phyloP scores from a whole-genome alignment of 2,113 vertebrate species.

The Peromyscus maniculatus region DNA sequence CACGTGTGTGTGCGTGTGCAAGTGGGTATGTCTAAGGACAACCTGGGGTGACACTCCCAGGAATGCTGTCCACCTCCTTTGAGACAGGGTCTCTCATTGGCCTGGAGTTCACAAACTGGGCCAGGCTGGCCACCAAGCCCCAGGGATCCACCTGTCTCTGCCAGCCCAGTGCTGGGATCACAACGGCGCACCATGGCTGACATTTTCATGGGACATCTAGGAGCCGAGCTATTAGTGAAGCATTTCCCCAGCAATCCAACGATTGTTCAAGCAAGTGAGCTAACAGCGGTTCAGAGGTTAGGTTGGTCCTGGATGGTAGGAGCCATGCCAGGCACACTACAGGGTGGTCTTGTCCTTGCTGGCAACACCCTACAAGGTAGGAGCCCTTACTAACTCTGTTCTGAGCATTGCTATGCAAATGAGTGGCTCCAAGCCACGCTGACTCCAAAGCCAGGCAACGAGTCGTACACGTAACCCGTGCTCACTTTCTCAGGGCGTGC shows the following conservation, averaged over 20 bases:
- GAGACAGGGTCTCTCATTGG: neutral
- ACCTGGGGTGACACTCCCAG: neutral
- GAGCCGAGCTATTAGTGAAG: neutral
- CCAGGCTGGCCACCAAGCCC: neutral
- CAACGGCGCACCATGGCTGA: too few species aligned
- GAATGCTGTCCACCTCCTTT: neutral
- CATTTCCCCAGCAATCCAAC: rapidly evolving
- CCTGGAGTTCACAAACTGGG: neutral
- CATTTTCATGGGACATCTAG: neutral
- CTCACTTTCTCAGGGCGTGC: neutral
- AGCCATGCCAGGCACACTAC: neutral
- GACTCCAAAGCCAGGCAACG: neutral
- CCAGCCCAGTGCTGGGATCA: neutral
- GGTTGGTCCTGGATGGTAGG: neutral
- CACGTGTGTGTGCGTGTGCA: neutral
- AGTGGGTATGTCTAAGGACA: neutral
- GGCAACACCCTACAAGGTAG: neutral
- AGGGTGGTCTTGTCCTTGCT: neutral
- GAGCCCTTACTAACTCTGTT: neutral
- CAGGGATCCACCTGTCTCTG: neutral
- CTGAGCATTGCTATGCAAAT: neutral
- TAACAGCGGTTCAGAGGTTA: neutral
- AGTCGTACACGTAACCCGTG: neutral
- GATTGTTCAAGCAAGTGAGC: neutral
- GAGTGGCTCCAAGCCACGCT: neutral